Percentiles rank a stretch among this genome's conserved stretches.
These are phyloP conservation scores for Philopedon plagiatum DNA, from an alignment of 2,888 invertebrate genomes.

Conservation along the genomic window DNA sequence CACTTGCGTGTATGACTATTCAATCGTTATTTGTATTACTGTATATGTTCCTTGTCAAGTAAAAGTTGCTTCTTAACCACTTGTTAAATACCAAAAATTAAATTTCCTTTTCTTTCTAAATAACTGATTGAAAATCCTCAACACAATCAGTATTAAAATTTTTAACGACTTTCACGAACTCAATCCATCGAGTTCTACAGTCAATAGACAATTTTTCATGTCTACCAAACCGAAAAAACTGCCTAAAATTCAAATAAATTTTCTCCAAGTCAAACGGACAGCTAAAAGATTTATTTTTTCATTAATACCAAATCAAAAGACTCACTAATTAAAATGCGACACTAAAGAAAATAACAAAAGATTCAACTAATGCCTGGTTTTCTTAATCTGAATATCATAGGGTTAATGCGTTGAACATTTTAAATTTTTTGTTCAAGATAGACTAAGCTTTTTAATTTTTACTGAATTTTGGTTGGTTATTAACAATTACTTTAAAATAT, in stretches of 20 bases:
- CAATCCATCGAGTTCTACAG: neutral
- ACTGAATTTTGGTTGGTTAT: too few relatives aligned
- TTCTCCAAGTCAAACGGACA: conserved; percentile 28
- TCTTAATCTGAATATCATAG: neutral
- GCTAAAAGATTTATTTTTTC: conserved; percentile 28
- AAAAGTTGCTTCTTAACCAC: too few relatives aligned
- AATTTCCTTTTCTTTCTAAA: too few relatives aligned
- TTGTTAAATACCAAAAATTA: neutral
- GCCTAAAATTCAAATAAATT: conserved; percentile 24
- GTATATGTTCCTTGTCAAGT: too few relatives aligned
- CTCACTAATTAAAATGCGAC: conserved; percentile 28
- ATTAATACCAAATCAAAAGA: conserved; percentile 27
- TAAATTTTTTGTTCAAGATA: neutral
- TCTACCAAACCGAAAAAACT: conserved; percentile 4
- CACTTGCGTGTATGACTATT: too few relatives aligned
- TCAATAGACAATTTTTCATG: conserved; percentile 4
- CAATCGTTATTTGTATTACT: too few relatives aligned
- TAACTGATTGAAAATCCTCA: too few relatives aligned
- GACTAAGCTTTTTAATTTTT: neutral
- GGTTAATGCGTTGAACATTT: neutral
- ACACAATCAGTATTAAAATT: neutral
- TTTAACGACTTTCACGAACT: neutral
- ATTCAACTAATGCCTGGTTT: conserved; percentile 13
- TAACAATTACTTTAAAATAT: too few relatives aligned
- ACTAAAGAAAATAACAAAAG: conserved; percentile 18